phyloP scores from a whole-genome alignment of 1,140 invertebrate species.

The Brachystomella parvula region DNA sequence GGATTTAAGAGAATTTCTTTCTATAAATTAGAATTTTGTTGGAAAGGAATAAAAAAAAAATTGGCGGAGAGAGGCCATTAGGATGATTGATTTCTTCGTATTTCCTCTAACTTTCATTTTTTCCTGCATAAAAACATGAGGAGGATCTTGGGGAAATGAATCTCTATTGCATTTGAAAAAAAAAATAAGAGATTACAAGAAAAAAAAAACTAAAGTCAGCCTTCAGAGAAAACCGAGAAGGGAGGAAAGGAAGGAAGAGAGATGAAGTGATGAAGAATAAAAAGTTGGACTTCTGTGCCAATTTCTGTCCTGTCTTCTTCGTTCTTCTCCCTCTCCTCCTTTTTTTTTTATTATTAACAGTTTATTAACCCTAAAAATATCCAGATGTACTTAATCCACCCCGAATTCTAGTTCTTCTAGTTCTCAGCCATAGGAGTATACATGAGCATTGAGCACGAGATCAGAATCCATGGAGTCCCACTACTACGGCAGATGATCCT shows the following conservation, averaged over 20 bases:
- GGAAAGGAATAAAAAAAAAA: neutral
- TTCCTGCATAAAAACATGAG: conserved; percentile 7
- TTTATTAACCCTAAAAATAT: conserved; percentile 13
- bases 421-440: too few species aligned
- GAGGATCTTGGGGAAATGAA: neutral
- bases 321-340: neutral
- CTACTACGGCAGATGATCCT: too few species aligned
- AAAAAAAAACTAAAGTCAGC: conserved; percentile 3
- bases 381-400: conserved; percentile 10
- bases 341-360: conserved; percentile 12
- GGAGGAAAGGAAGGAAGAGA: neutral
- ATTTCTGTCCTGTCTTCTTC: neutral
- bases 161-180: neutral
- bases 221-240: neutral
- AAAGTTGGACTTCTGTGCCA: conserved; percentile 3
- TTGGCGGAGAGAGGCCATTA: conserved; percentile 3
- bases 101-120: neutral
- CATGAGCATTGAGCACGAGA: too few species aligned
- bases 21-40: neutral
- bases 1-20: too few species aligned
- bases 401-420: too few species aligned
- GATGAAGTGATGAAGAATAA: conserved; percentile 10
- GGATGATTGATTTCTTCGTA: conserved; percentile 6
- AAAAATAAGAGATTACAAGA: neutral
- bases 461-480: too few species aligned